These are phyloP conservation scores for Ochropacha duplaris DNA, from an alignment of 2,888 invertebrate genomes.

Conservation along the genomic window DNA sequence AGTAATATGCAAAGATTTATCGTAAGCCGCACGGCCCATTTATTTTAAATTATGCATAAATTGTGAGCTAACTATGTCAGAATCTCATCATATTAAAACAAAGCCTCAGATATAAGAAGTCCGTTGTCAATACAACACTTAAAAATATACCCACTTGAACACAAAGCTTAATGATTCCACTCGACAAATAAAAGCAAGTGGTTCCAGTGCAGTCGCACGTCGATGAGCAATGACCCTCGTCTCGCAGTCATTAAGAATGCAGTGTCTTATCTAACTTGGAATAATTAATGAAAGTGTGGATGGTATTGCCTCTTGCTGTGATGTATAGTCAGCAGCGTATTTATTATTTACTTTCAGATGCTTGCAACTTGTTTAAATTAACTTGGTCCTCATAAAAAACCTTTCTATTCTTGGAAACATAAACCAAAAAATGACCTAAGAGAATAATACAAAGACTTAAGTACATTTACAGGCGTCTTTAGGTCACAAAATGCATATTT, in stretches of 20 bases:
- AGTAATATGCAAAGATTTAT: no score
- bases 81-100: neutral
- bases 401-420: no score
- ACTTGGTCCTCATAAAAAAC: no score
- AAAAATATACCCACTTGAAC: conserved; percentile 27
- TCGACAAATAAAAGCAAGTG: conserved; percentile 57
- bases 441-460: no score
- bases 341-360: neutral
- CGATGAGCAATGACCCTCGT: conserved; percentile 72
- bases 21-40: no score
- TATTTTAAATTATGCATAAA: no score
- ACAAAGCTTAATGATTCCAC: conserved; percentile 62
- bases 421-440: no score
- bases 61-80: no score
- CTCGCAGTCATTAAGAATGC: conserved; percentile 75
- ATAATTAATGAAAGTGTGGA: conserved; percentile 81
- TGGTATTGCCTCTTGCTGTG: conserved; percentile 71
- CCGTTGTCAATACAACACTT: conserved; percentile 25
- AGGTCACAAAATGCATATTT: no score
- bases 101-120: conserved; percentile 13
- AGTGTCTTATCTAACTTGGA: conserved; percentile 80
- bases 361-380: no score
- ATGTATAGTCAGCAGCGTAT: conserved; percentile 34
- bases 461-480: no score
- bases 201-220: conserved; percentile 52